Base-by-base conservation (phyloP, 2,888 invertebrate species). In the Lepidochrysops patricia region DNA sequence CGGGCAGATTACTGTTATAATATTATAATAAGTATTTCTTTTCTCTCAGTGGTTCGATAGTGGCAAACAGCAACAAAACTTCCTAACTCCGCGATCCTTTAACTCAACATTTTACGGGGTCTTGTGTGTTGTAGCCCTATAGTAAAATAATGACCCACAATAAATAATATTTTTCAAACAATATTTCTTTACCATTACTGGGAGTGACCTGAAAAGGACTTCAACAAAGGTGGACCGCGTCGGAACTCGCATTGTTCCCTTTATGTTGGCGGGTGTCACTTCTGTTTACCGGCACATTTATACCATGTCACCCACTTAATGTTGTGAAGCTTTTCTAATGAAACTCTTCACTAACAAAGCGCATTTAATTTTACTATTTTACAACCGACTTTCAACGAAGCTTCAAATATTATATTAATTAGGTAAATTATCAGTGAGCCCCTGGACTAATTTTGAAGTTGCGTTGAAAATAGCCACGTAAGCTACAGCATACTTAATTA, bases 171-270 rank as follows among this genome's bases (percentile, higher is more conserved):
- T 54, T 54, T 54, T 54, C 54, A 15, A 54, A 54, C 32, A 32
- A 54, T 19, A 54, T 54, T 54, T 54, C 54, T 54, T 54, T 80
- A 77, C 72, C 78, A 32, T 77, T 69, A 75, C 75, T 87, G 82
- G 78, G 80, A 80, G 74, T 82, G 86, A 84, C 83, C 84, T 85
- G 79, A 84, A 86, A 84, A 80, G 83, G 79, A 82, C 80, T 79
- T 78, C 77, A 75, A 76, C 72, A 73, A 75, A 81, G 77, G 82
- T 77, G 79, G 54, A 76, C 80, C 73, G 74, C 77, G 76, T 74
- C 77, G 81, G 86, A 78, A 80, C 81, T 76, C 74, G 82, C 82
- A 84, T 86, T 86, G 83, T 85, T 60, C 70, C 77, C 82, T 84
- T 82, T 84, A 81, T 82, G 72, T 72, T 65, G 64, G 70, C 71